Evolutionary conservation across 2,113 vertebrate species (phyloP), one percentile per base, ranked within the genome.

Genomic region (Stercorarius parasiticus): DNA sequence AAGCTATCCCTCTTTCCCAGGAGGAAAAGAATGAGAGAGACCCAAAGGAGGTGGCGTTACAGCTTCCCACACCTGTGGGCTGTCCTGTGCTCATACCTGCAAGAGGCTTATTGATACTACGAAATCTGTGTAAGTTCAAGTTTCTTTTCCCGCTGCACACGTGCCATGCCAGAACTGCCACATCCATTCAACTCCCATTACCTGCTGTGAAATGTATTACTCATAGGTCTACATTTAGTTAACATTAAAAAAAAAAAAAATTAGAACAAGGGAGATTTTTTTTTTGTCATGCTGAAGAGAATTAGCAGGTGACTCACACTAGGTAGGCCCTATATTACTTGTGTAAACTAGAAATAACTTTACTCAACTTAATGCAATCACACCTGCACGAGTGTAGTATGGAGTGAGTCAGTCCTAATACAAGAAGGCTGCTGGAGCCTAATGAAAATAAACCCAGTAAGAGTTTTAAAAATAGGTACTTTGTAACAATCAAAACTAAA

Each of bases 301-400:
- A 66, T 59, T 74, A 88, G 62, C 47, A 71, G 36, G 52, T 94
- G 72, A 92, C 23, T 91, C 72, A 92, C 12, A 32, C 10, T 40
- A 86, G 50, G 55, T 62, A 94, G 90, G 56, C 17, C 47, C 77
- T 56, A 10, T 64, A 64, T 73, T 82, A 58, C 4, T 90, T 30
- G 45, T 55, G 32, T 55, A 88, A 93, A 82, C 71, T 32, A 62
- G 74, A 91, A 94, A 88, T 53, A 88, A 86, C 34, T 90, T 90
- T 32, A 50, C 55, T 70, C 26, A 88, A 80, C 21, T 77, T 52
- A 40, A 50, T 47, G 42, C 36, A 81, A 56, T 91, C 72, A 74
- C 36, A 84, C 5, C 85, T 83, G 32, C 43, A 67, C 0, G 0
- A 82, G 27, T 34, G 16, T 64, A 92, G 27, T 45, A 50, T 4